These are phyloP conservation scores for Elaphurus davidianus DNA, from an alignment of 2,113 vertebrate species.

Conservation along the genomic window DNA sequence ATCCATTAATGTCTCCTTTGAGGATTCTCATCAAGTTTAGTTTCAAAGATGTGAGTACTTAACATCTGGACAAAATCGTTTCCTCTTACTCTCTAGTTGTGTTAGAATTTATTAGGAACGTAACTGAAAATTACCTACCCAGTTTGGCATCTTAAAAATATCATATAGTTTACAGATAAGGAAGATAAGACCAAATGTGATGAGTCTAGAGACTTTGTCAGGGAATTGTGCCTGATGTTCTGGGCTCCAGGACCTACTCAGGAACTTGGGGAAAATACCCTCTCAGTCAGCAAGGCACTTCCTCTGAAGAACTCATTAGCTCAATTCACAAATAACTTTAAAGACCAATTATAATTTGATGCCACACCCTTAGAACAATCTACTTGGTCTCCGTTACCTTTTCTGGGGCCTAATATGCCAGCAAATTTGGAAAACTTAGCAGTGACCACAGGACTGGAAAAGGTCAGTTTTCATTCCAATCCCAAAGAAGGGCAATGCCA, in stretches of 20 bases:
- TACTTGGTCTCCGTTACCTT: not conserved
- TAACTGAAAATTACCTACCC: not conserved
- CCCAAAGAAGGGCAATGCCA: not conserved
- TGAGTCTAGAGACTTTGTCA: not conserved
- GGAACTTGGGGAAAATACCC: not conserved
- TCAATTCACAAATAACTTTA: not conserved
- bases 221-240: not conserved
- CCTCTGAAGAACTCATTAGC: not conserved
- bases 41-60: slow-evolving; percentile 44
- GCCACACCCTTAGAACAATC: not conserved
- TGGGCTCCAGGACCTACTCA: not conserved
- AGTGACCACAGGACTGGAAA: not conserved
- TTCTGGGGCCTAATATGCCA: not conserved
- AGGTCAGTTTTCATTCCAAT: not conserved
- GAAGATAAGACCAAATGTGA: not conserved
- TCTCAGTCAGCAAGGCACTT: not conserved
- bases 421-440: not conserved
- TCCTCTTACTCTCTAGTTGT: not conserved
- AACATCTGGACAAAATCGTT: not conserved
- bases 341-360: not conserved
- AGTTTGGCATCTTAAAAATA: slow-evolving; percentile 15
- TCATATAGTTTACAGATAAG: not conserved
- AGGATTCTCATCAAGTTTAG: not conserved
- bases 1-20: slow-evolving; percentile 5
- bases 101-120: not conserved